Percentiles rank a stretch among this genome's conserved stretches.
phyloP scores from a whole-genome alignment of 2,113 vertebrate genomes.

The Dascyllus trimaculatus region DNA sequence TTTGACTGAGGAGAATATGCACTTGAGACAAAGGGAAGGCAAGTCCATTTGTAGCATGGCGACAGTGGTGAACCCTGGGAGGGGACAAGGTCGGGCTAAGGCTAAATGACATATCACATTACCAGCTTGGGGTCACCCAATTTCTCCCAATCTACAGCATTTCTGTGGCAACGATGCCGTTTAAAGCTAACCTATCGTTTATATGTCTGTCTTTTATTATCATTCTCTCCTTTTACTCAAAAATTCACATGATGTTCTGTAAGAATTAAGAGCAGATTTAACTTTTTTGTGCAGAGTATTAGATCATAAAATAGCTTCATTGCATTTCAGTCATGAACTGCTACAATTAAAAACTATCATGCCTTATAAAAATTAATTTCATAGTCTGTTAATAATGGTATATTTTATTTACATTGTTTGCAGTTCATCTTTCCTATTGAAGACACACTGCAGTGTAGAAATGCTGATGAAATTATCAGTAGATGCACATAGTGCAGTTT shows the following conservation, averaged over 20 bases:
- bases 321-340: background rate
- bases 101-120: constrained; percentile 82
- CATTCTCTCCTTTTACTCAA: constrained; percentile 2
- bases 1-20: constrained; percentile 83
- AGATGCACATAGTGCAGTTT: constrained; percentile 30
- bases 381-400: background rate
- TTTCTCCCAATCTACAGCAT: constrained; percentile 69
- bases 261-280: constrained; percentile 28
- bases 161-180: constrained; percentile 59
- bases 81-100: constrained; percentile 73
- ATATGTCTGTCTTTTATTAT: constrained; percentile 33
- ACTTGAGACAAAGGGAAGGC: constrained; percentile 84
- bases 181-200: constrained; percentile 52
- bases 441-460: background rate
- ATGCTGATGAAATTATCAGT: constrained; percentile 7
- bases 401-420: background rate
- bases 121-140: constrained; percentile 73
- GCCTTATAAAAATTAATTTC: background rate
- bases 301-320: constrained; percentile 7
- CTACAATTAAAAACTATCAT: background rate
- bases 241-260: background rate
- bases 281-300: constrained; percentile 1
- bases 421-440: constrained; percentile 5
- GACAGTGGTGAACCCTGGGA: constrained; percentile 59
- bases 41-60: constrained; percentile 76